Conservation (phyloP, 2,113 vertebrate genomes). For the Syngnathus floridae region DNA sequence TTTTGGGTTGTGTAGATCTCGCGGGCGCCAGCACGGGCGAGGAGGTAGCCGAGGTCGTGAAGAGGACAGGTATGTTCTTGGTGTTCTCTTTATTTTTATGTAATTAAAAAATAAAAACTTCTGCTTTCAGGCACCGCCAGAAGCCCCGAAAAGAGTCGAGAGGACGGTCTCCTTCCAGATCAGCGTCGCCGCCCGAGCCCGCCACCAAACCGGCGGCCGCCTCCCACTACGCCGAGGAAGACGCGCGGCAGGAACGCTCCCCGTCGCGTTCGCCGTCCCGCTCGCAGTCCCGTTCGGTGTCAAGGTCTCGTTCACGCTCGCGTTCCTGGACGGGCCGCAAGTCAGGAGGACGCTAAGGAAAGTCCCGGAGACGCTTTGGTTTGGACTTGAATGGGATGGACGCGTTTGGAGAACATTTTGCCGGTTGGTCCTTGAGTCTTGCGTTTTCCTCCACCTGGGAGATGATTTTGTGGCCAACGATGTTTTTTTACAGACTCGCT, state of each 20-base stretch:
- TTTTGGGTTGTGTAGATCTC: conserved; percentile 50
- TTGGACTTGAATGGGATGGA: conserved; percentile 53
- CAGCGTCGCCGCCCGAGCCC: conserved; percentile 72
- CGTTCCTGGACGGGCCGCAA: conserved; percentile 88
- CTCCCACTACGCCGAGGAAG: conserved; percentile 74
- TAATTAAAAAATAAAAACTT: not conserved
- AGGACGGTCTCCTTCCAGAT: conserved; percentile 71
- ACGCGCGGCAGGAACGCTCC: conserved; percentile 45
- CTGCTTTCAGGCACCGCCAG: conserved; percentile 74
- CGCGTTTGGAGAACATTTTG: conserved; percentile 33
- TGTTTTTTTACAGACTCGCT: not conserved
- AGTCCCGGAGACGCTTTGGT: conserved; percentile 1
- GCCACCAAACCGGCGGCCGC: conserved; percentile 74
- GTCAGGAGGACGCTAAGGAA: conserved; percentile 83
- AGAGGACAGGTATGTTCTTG: conserved; percentile 78
- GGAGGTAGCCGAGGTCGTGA: conserved; percentile 90
- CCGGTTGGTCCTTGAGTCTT: not conserved
- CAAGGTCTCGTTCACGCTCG: conserved; percentile 75
- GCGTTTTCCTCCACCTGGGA: not conserved
- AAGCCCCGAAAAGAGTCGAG: conserved; percentile 73
- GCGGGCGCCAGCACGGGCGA: conserved; percentile 75
- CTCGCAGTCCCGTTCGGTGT: conserved; percentile 82
- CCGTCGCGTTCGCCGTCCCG: conserved; percentile 38
- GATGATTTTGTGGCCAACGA: not conserved
- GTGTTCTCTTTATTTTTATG: too few relatives aligned